Base-by-base conservation (phyloP, 2,113 vertebrate species). In the Otocyon megalotis region DNA sequence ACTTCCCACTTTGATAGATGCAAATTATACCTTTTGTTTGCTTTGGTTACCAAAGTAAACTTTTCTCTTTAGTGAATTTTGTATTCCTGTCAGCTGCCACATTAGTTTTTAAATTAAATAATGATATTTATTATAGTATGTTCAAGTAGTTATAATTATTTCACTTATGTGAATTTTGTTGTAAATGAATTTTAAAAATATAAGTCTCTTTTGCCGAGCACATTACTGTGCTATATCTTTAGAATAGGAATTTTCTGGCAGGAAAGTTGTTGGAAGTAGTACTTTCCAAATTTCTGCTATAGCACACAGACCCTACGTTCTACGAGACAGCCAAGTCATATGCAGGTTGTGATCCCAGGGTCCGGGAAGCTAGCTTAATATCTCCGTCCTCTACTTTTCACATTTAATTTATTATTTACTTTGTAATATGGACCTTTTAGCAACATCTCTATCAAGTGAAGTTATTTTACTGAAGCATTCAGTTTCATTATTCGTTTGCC, bases 41-140 rank as follows among this genome's bases (percentile, higher is more conserved):
- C 3, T 88, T 71, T 50, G 30, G 54, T 58, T 82, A 14, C 48
- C 77, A 65, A 30, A 60, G 0, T 35, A 62, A 96, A 60, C 0
- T 22, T 35, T 71, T 79, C 84, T 48, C 8, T 60, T 67, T 67
- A 24, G 30, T 43, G 60, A 53, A 80, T 37, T 63, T 3, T 87
- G 5, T 83, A 37, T 48, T 58, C 22, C 9, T 83, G 1, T 76
- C 4, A 63, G 5, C 65, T 65, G 4, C 8, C 7, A 67, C 13
- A 80, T 82, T 92, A 32, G n/a, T 94, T 92, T 89, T 89, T 37
- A 95, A 95, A 88, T 82, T 84, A 67, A 63, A 35, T 79, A 32
- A 77, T 76, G 62, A 84, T 48, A 24, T 26, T 88, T 80, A 32
- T 26, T 84, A 17, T 22, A 50, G 26, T 24, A 69, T 88, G 90